Base-by-base conservation (phyloP, 2,888 invertebrate genomes). In the Macaria notata region DNA sequence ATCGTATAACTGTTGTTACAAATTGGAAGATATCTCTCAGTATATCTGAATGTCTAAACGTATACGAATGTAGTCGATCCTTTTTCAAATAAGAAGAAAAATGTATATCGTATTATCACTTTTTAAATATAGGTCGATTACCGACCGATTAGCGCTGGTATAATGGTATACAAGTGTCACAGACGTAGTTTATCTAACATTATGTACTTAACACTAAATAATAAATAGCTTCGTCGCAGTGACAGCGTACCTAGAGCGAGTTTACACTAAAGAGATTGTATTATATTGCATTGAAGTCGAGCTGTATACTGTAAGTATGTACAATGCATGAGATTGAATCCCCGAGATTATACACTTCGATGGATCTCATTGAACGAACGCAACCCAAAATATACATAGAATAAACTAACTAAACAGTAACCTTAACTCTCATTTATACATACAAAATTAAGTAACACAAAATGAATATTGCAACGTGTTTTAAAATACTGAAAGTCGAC, bases 31-130 rank as follows among this genome's bases (percentile, higher is more conserved):
- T 83, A 83, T 75, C 75, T 79, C 78, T 76, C 73, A 72, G 76
- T 81, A 86, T 78, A 84, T 78, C 73, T 79, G 81, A 82, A 83
- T 75, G 81, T 73, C 75, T 88, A 94, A 94, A 94, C 95, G 95
- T 95, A 95, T 95, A 95, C 94, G 93, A 93, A 93, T 94, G 94
- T 94, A 92, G 87, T 85, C 76, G 84, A 83, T 83, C 83, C 88
- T 88, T 88, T 88, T 78, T 71, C 80, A 87, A 86, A 68, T 79
- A 86, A 85, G 84, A 84, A 85, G 82, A 65, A 65, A 58, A 73
- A 83, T 83, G 84, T 86, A 86, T 84, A 89, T 73, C 71, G 62
- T 64, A 83, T 76, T 86, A 86, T 85, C 81, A 81, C 81, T 78
- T 84, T 75, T 75, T 72, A 82, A 84, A 85, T 83, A 86, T 81